phyloP scores from a whole-genome alignment of 2,113 vertebrate species.

The Leiothrix lutea region DNA sequence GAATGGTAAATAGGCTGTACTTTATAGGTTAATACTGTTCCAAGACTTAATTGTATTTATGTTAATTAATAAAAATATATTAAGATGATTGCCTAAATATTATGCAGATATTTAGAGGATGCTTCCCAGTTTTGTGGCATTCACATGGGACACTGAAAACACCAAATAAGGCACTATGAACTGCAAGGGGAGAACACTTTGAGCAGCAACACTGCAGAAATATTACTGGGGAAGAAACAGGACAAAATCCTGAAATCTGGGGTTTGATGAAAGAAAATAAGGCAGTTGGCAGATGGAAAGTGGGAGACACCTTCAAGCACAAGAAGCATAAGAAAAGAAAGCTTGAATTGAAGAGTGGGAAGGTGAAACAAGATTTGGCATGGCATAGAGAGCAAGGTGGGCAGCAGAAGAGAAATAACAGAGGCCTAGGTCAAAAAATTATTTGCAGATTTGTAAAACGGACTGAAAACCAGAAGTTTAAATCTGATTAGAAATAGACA shows the following conservation, averaged over 20 bases:
- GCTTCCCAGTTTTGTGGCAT: not conserved
- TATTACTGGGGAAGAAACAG: not conserved
- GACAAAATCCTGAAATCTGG: not conserved
- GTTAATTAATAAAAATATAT: not conserved
- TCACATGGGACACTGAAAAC: not conserved
- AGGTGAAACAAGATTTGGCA: not conserved
- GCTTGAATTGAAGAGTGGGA: slow-evolving; percentile 4
- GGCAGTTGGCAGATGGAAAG: slow-evolving; percentile 42
- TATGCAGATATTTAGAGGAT: not conserved
- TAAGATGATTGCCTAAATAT: not conserved
- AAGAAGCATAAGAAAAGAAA: not conserved
- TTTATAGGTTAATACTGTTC: not conserved
- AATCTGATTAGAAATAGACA: not conserved
- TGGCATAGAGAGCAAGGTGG: not conserved
- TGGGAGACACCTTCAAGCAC: slow-evolving; percentile 19
- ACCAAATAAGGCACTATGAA: not conserved
- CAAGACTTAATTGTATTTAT: not conserved
- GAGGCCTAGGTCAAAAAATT: not conserved
- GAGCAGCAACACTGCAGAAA: not conserved
- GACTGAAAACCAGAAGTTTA: not conserved
- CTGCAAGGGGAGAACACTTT: not conserved
- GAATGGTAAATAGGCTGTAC: not conserved
- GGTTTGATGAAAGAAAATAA: not conserved
- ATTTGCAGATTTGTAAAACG: not conserved
- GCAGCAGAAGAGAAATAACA: not conserved